Percentiles rank a stretch among this genome's conserved stretches.
These are phyloP conservation scores for Rhodinocichla rosea DNA, from an alignment of 2,113 vertebrate species.

Conservation along the genomic window DNA sequence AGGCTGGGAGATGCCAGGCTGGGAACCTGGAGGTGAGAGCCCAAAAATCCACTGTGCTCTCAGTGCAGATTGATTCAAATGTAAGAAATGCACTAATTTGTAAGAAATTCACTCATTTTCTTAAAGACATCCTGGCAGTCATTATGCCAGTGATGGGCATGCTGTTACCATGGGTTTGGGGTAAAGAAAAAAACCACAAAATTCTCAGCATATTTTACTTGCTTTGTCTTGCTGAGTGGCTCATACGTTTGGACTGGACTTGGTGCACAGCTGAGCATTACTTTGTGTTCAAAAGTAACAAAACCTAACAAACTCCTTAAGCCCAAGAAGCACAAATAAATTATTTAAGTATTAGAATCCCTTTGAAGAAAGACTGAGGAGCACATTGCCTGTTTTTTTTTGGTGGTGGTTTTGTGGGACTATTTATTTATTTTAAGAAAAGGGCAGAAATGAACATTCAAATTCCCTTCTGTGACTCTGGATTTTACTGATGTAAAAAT, in stretches of 20 bases:
- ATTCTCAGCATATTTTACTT: background rate
- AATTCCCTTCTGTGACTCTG: background rate
- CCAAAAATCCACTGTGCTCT: background rate
- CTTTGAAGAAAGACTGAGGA: background rate
- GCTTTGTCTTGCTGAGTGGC: background rate
- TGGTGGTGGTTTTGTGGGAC: background rate
- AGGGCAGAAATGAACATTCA: background rate
- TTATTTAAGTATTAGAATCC: background rate
- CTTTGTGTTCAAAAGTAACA: background rate
- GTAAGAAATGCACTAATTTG: background rate
- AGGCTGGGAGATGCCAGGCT: background rate
- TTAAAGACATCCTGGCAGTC: background rate
- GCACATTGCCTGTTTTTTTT: background rate
- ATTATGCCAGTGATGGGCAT: background rate
- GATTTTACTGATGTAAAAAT: background rate
- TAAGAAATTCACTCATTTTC: background rate
- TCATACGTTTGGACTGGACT: background rate
- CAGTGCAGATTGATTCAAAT: background rate
- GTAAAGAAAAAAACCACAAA: background rate
- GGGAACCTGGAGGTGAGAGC: background rate
- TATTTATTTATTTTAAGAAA: background rate
- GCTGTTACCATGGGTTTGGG: background rate
- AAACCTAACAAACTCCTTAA: background rate
- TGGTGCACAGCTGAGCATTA: background rate
- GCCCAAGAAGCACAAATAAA: background rate